phyloP scores from a whole-genome alignment of 2,113 vertebrate genomes.

The Eulemur macaco region DNA sequence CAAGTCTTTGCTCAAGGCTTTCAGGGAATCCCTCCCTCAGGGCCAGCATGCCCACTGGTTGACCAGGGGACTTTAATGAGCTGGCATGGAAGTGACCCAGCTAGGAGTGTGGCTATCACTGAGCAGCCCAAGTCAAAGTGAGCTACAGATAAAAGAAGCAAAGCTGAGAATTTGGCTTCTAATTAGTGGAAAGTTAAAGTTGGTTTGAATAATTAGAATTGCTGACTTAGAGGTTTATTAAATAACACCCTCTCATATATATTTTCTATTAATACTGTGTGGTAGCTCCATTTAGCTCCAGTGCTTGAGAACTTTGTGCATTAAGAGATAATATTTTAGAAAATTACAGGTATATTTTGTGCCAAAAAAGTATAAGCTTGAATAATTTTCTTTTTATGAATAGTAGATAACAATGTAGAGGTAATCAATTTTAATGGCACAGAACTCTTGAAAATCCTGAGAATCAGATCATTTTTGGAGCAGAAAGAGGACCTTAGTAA shows the following conservation, averaged over 20 bases:
- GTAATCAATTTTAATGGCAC: slow-evolving; percentile 65
- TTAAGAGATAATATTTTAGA: slow-evolving; percentile 82
- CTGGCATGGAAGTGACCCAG: neutral
- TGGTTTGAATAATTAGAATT: slow-evolving; percentile 40
- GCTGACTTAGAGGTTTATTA: slow-evolving; percentile 74
- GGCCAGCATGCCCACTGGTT: neutral
- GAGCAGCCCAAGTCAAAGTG: neutral
- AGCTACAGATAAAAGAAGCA: neutral
- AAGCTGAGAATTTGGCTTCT: neutral
- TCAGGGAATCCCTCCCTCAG: too few species aligned
- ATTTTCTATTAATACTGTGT: slow-evolving; percentile 72
- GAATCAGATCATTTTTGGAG: fast-evolving
- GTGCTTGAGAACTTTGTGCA: slow-evolving; percentile 69
- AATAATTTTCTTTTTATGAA: slow-evolving; percentile 79
- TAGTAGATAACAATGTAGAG: slow-evolving; percentile 66
- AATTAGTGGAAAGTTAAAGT: slow-evolving; percentile 3
- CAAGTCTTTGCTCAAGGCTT: neutral
- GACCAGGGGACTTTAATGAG: neutral
- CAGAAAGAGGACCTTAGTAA: neutral
- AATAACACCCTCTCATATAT: slow-evolving; percentile 72
- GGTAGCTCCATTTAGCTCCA: slow-evolving; percentile 62
- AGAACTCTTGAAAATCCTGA: slow-evolving; percentile 36
- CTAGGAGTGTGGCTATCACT: neutral
- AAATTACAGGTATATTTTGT: slow-evolving; percentile 60
- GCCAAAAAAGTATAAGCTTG: slow-evolving; percentile 73